Percentiles rank a stretch among this genome's conserved stretches.
Evolutionary conservation across 2,113 vertebrate species (phyloP).

Genomic region (Tangachromis dhanisi): DNA sequence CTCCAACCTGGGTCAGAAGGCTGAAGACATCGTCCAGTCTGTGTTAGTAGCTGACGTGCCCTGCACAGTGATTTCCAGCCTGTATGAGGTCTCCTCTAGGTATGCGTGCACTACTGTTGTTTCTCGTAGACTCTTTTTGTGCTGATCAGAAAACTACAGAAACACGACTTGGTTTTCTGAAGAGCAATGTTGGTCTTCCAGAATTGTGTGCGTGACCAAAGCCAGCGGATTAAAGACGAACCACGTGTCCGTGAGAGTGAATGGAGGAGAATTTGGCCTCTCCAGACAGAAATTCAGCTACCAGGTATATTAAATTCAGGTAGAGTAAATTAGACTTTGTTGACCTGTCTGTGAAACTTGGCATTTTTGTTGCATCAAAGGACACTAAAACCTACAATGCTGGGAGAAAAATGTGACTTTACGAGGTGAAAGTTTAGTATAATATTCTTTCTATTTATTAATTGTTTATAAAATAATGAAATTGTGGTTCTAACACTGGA

Average conservation of each 20-base stretch:
- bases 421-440: neutral
- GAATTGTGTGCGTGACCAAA: constrained; percentile 84
- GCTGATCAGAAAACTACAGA: neutral
- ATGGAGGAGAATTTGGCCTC: constrained; percentile 77
- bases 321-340: neutral
- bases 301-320: constrained; percentile 74
- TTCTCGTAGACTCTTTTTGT: neutral
- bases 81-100: constrained; percentile 94
- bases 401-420: neutral
- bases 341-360: neutral
- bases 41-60: constrained; percentile 84
- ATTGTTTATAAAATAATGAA: neutral
- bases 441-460: neutral
- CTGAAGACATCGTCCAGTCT: constrained; percentile 83
- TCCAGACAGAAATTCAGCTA: constrained; percentile 86
- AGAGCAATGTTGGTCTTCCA: constrained; percentile 40
- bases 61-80: constrained; percentile 77
- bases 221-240: constrained; percentile 75
- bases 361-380: neutral
- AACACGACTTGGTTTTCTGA: neutral
- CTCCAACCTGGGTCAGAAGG: constrained; percentile 93
- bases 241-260: constrained; percentile 79
- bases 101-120: constrained; percentile 24
- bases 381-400: neutral
- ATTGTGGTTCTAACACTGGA: neutral